Evolutionary conservation across 2,113 vertebrate genomes (phyloP), one percentile per base, ranked within the genome.

Genomic region (Loxodonta africana): DNA sequence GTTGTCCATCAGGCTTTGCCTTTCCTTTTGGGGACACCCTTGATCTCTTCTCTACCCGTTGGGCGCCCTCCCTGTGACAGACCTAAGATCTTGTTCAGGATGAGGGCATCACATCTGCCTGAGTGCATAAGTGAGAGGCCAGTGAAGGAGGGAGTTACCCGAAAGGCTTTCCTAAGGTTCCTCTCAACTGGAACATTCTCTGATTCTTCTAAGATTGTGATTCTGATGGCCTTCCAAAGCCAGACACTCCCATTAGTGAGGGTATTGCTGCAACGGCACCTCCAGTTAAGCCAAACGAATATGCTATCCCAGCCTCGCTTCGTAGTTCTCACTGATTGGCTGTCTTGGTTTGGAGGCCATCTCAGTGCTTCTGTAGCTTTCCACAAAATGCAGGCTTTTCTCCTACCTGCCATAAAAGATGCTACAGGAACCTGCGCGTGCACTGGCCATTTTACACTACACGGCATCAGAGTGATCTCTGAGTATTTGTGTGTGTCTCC

Each of bases 281-380:
- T 95, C 26, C 51, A n/a, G 41, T 93, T 65, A 77, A 89, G 67
- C 63, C 63, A 81, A 65, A 60, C 62, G 28, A 60, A 6, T 80
- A 2, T 18, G 77, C 3, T n/a, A 12, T 18, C 17, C 33, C 53
- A 82, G 21, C 1, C 67, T 91, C 82, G 3, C 30, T n/a, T 30
- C 30, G 53, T 18, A 20, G 30, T 48, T 78, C 25, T 48, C 67
- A 11, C 23, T 87, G 95, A 69, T 25, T 46, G 65, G 88, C 30
- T 15, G 0, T 82, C 41, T 53, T 89, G 67, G 23, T 37, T 78
- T 37, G 28, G n/a, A 37, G 80, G 25, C 83, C 76, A 82, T 76
- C 83, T 80, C 80, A 44, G 6, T 37, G 5, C 0, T 0, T 62
- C n/a, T 91, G 86, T 46, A 51, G 41, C 63, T 74, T 87, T 93